Base-by-base conservation (phyloP, 92 coral and sea anemone species). In the Epizoanthus stellaris region DNA sequence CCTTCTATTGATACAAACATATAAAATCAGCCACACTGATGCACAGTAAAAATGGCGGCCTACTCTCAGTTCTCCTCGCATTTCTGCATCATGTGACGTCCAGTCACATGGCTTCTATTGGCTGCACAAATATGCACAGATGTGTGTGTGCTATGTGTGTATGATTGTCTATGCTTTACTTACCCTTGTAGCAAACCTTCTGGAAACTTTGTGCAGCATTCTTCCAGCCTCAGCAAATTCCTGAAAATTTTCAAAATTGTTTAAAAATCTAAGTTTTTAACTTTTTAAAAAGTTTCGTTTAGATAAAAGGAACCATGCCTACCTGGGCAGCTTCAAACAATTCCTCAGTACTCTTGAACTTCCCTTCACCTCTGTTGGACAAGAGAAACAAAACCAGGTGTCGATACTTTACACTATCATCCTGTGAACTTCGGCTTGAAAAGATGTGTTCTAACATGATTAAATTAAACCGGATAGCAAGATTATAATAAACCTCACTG, bases 291-390 rank as follows among this genome's bases (percentile, higher is more conserved):
- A 25, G 6, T 19, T 25, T 19, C 15, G 15, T 47, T 13, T 43
- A 25, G n/a, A 10, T 30, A 11, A 74, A 11, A 74, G 52, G 20
- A 49, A 67, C 2, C 38, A 3, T 43, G 73, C 14, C 87, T 36
- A 95, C 98, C 91, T 91, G 93, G 3, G 98, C 95, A n/a, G 95
- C 97, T 38, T 85, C 82, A 77, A 95, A 95, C 45, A 93, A 81
- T 17, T 95, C 98, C 23, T 91, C 94, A 20, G 98, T 88, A 25
- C 87, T 87, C 30, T 93, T 88, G 30, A 95, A 90, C 56, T 87
- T 60, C 23, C 98, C 98, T 82, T 93, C 97, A 40, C 98, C 98
- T 75, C 96, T 95, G 76, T 56, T 8, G 5, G 15, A 82, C 4
- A 82, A 56, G 14, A 57, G 49, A 21, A 65, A 79, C 20, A 12